Base-by-base conservation (phyloP, 2,888 invertebrate species). In the Macrosoma leucophasiata region DNA sequence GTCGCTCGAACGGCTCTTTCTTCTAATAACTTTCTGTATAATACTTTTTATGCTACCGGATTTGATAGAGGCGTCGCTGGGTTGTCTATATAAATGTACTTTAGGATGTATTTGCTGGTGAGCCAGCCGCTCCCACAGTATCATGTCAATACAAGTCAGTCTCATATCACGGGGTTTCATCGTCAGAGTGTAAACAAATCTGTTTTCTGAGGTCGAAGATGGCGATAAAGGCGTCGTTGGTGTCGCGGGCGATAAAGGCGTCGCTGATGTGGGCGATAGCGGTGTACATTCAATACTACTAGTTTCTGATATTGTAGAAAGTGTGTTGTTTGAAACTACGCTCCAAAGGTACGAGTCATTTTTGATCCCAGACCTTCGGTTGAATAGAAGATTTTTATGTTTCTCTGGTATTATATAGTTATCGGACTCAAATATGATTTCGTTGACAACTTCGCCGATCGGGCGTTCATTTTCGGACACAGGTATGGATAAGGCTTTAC, bases 71-170 rank as follows among this genome's bases (percentile, higher is more conserved):
- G 58, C 46, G n/a, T 14, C 40, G 11, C 48, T 56, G 34, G 68
- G 65, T 28, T 59, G 63, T 4, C 67, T 61, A 2, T 73, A 38
- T 9, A 81, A 38, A 0, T 72, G 71, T 1, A 81, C 68, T 33
- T 75, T 77, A 1, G 81, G 82, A 39, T 68, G 72, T 0, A 81
- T 61, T 11, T 63, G 55, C 24, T 58, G 55, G 29, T 64, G 65
- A 1, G 76, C 63, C 5, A 81, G 43, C 14, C 71, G 59, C 34
- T 84, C 82, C 84, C 84, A 84, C 5, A 84, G 50, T 41, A 84
- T 82, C 7, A 84, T 64, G 35, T 84, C 75, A 39, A 82, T 64
- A 36, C 74, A 77, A 0, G 72, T 64, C 15, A 82, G 48, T 18
- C 54, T 62, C 0, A 59, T 52, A 33, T 73, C 63, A 28, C 73